These are phyloP conservation scores for Chloropsis hardwickii DNA, from an alignment of 2,113 vertebrate species.

Conservation along the genomic window DNA sequence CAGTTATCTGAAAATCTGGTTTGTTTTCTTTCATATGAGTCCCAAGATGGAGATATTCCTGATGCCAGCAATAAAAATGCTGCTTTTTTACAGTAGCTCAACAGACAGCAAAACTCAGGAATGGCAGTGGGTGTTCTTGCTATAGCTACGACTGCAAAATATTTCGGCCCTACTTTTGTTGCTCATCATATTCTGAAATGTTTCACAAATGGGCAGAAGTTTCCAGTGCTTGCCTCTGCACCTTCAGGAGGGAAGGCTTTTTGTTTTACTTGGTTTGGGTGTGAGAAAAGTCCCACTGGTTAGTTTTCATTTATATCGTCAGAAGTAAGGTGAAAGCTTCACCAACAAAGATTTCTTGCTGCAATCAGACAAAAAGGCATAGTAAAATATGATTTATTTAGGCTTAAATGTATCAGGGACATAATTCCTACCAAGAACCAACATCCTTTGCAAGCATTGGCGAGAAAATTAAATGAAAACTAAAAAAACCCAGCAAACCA, in stretches of 20 bases:
- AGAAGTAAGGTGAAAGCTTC: not conserved
- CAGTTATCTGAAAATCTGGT: not conserved
- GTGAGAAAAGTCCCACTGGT: not conserved
- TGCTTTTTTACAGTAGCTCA: not conserved
- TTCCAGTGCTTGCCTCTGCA: not conserved
- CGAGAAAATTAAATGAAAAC: not conserved
- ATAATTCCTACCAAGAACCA: not conserved
- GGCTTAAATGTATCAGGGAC: not conserved
- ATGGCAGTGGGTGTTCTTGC: not conserved
- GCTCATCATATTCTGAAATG: not conserved
- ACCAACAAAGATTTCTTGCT: not conserved
- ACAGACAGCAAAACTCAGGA: not conserved
- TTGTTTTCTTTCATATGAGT: not conserved
- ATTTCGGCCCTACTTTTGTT: not conserved
- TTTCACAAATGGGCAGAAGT: not conserved
- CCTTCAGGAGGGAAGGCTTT: not conserved
- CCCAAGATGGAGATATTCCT: conserved; percentile 6
- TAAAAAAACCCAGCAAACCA: not conserved
- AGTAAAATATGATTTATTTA: not conserved
- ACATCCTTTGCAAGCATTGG: not conserved
- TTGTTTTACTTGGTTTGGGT: not conserved
- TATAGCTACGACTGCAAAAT: conserved; percentile 16
- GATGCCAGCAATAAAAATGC: not conserved
- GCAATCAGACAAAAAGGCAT: not conserved
- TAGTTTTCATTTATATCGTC: not conserved